These are phyloP conservation scores for Carposina sasakii DNA, from an alignment of 1,140 invertebrate species.

Conservation along the genomic window DNA sequence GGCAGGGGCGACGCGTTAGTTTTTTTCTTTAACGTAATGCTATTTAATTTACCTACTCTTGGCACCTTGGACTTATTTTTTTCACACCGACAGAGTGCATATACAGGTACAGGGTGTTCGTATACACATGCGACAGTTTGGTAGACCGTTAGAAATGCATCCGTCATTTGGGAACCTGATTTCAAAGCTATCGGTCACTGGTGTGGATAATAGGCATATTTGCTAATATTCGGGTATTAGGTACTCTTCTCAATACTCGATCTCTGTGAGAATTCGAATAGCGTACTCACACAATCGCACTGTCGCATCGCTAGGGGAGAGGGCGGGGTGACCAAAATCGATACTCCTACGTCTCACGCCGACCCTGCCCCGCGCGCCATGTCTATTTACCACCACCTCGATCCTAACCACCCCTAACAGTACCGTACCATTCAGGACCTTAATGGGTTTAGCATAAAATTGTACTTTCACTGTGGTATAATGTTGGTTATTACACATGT, in stretches of 20 bases:
- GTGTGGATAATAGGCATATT: conserved; percentile 45
- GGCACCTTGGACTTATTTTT: too few relatives aligned
- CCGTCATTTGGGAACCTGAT: conserved; percentile 24
- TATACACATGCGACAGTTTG: too few relatives aligned
- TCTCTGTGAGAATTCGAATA: conserved; percentile 52
- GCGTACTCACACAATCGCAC: conserved; percentile 68
- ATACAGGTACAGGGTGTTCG: too few relatives aligned
- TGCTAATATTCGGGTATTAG: conserved; percentile 47
- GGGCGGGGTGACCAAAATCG: conserved; percentile 65
- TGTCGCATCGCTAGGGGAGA: conserved; percentile 60
- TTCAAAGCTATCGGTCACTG: conserved; percentile 14
- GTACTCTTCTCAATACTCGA: conserved; percentile 35
- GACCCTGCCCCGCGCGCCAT: conserved; percentile 44
- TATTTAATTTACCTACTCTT: too few relatives aligned
- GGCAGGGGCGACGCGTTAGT: too few relatives aligned
- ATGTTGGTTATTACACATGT: conserved; percentile 27
- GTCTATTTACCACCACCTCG: conserved; percentile 43
- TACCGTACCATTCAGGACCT: conserved; percentile 55
- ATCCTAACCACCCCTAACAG: conserved; percentile 66
- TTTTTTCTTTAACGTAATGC: too few relatives aligned
- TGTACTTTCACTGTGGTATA: conserved; percentile 32
- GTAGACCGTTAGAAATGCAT: too few relatives aligned
- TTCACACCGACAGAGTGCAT: too few relatives aligned
- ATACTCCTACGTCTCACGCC: conserved; percentile 64
- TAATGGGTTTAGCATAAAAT: conserved; percentile 54